Evolutionary conservation across 2,797 vertebrate species (phyloP), one percentile per base, ranked within the genome.

Genomic region (Gymnoscopelus microlampas): DNA sequence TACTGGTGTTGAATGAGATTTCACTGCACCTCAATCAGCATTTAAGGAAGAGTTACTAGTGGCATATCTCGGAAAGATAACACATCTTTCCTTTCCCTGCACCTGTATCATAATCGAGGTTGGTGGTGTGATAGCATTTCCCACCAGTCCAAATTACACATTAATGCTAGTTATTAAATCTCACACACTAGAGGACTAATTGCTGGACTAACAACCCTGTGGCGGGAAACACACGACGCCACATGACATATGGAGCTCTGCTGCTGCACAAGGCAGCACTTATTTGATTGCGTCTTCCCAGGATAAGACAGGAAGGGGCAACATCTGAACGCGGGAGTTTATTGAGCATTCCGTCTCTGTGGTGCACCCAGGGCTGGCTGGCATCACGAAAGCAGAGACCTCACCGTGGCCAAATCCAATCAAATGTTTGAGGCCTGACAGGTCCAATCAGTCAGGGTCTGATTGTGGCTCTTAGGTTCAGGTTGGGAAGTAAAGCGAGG

Each of bases 361-460:
- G 66, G 74, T 77, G 74, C 80, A 81, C 39, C 61, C 56, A 63
- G 74, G 66, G 70, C 57, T 66, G 57, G 74, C 73, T 79, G 72
- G 73, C 75, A 70, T 77, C 71, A 77, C 66, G 67, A 76, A 82
- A 83, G 74, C 74, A 80, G 77, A 77, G 82, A 83, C 81, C 73
- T 87, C 71, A 78, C 67, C 35, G 8, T 68, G 71, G 83, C 67
- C 77, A 88, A 91, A 91, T 91, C 86, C 87, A 92, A 88, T 91
- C 85, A 85, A 83, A 89, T 82, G 82, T 85, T 90, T 80, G 78
- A 85, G 69, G 74, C 60, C 70, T 87, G 89, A 91, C 88, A 88
- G 83, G 84, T 82, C 80, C 80, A 92, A 91, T 93, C 90, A 84
- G 86, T 89, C 88, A 89, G 72, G 44, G n/a, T 57, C 81, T 86